A percentile compares a stretch with the other conserved stretches of the same genome.
Conservation (phyloP, 2,888 invertebrate species). For the Brenthis daphne region DNA sequence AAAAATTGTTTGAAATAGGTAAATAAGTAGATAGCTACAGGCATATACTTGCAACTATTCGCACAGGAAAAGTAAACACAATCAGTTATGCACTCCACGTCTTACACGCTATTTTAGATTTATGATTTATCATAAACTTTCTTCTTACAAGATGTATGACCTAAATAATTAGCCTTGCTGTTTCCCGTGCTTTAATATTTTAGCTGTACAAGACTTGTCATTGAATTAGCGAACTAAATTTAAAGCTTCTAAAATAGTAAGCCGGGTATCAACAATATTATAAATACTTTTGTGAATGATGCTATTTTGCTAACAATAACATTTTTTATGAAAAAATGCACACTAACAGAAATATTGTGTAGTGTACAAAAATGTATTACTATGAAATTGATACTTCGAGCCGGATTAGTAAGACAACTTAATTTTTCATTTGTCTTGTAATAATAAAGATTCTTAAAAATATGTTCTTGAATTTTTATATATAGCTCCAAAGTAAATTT, state of each 20-base stretch:
- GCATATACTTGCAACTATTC: background rate
- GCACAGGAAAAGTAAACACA: conserved; percentile 19
- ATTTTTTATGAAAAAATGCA: background rate
- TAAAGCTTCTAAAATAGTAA: conserved; percentile 38
- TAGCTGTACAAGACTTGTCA: conserved; percentile 42
- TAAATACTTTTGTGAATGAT: conserved; percentile 37
- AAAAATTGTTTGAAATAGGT: background rate
- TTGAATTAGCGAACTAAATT: conserved; percentile 43
- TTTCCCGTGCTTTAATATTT: conserved; percentile 47
- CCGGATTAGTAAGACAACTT: background rate
- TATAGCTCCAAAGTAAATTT: too few relatives aligned
- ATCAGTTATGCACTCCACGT: conserved; percentile 9
- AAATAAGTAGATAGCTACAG: background rate
- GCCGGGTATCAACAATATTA: conserved; percentile 26
- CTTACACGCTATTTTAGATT: conserved; percentile 29
- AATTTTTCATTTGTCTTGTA: too few relatives aligned
- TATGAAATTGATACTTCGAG: conserved; percentile 10
- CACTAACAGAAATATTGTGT: background rate
- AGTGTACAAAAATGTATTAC: background rate
- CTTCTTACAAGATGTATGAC: conserved; percentile 39
- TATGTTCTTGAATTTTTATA: too few relatives aligned
- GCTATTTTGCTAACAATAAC: conserved; percentile 5
- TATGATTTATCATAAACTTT: conserved; percentile 31
- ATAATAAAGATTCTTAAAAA: too few relatives aligned
- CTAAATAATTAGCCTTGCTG: conserved; percentile 53